phyloP scores from a whole-genome alignment of 2,888 invertebrate genomes.

The Metalampra italica region DNA sequence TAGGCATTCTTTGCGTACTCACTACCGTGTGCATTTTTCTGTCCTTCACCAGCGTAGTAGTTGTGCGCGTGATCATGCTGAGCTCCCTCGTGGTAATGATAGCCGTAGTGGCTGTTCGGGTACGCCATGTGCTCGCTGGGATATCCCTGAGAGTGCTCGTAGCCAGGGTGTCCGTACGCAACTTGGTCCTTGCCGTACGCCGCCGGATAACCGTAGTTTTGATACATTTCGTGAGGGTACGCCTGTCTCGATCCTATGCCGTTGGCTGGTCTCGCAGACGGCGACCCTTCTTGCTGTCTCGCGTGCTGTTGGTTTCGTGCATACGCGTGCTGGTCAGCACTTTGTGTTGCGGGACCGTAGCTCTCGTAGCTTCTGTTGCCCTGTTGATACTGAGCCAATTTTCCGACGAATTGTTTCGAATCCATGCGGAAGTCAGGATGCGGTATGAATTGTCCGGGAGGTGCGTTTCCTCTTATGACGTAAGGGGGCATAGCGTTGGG shows the following conservation, averaged over 20 bases:
- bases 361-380: constrained; percentile 60
- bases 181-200: constrained; percentile 74
- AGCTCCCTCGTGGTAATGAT: constrained; percentile 69
- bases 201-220: constrained; percentile 73
- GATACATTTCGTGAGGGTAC: constrained; percentile 73
- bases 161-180: constrained; percentile 78
- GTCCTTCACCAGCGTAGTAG: constrained; percentile 67
- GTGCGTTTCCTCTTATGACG: constrained; percentile 73
- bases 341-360: constrained; percentile 51
- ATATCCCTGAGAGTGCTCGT: constrained; percentile 68
- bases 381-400: constrained; percentile 66
- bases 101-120: constrained; percentile 69
- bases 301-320: constrained; percentile 61
- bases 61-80: constrained; percentile 65
- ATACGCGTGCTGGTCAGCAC: constrained; percentile 66
- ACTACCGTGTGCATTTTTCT: constrained; percentile 68
- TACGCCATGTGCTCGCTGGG: constrained; percentile 64
- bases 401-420: constrained; percentile 68
- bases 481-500: constrained; percentile 80
- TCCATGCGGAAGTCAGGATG: constrained; percentile 76
- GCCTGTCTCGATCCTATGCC: constrained; percentile 58
- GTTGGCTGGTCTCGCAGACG: constrained; percentile 55
- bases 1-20: constrained; percentile 75
- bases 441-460: constrained; percentile 67
- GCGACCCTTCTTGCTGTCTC: constrained; percentile 54